Base-by-base conservation (phyloP, 2,888 invertebrate genomes). In the Odontomyia ornata region DNA sequence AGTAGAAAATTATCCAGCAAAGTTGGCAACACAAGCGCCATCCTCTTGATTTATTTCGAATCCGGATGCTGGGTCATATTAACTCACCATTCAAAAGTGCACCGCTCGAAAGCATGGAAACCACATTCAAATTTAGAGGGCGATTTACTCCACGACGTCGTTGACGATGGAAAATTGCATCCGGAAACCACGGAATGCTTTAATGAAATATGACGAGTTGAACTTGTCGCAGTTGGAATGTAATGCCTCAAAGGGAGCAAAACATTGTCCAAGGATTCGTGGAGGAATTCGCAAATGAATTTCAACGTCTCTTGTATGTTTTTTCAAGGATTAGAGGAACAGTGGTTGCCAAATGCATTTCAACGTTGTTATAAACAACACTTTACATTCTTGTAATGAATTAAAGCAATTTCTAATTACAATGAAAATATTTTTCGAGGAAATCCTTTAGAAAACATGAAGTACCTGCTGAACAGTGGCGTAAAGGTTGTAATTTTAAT, bases 51-150 rank as follows among this genome's bases (percentile, higher is more conserved):
- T 65, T 27, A 65, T 65, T 30, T 25, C 25, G 25, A 11, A 36
- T 27, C 65, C 65, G 36, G 65, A 65, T 36, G 65, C 30, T 15
- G 69, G 30, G 56, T 56, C 21, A 56, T 36, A 56, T 72, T 72
- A 72, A 56, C 71, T 52, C 28, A 56, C 15, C 52, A 72, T 52
- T 28, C 23, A 30, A 56, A 72, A 56, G 18, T 43, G 71, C 27
- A 72, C 7, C 18, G 56, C 52, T 56, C 56, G 18, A 56, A 56
- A 72, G 28, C 27, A 27, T 28, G 27, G 28, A 56, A 72, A 72
- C 71, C 71, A 28, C 71, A 56, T 72, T 72, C 56, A 56, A 72
- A 72, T 72, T 72, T 56, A 30, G 52, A 28, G 52, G 30, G 65
- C 23, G 30, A 36, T 36, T 36, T 36, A 36, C 36, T 36, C 36